These are phyloP conservation scores for Enteromius treurensis DNA, from an alignment of 2,797 vertebrate genomes.

Conservation along the genomic window DNA sequence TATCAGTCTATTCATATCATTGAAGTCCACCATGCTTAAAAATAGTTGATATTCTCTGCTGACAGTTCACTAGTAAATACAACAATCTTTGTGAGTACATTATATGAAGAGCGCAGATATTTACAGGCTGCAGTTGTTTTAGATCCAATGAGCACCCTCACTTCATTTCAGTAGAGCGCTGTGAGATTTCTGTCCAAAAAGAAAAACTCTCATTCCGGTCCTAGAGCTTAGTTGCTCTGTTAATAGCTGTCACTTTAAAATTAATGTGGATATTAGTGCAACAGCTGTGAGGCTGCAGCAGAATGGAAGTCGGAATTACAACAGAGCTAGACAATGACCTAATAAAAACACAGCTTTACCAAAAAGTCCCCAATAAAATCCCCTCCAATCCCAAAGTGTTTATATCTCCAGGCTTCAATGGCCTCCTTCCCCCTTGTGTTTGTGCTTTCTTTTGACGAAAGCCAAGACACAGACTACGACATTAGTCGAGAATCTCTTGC, in stretches of 20 bases:
- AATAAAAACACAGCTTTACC: slow-evolving; percentile 54
- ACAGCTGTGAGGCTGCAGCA: slow-evolving; percentile 69
- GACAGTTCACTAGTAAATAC: background rate
- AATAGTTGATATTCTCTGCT: background rate
- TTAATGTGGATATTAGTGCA: slow-evolving; percentile 76
- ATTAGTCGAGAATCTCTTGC: slow-evolving; percentile 72
- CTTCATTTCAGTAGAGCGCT: slow-evolving; percentile 22
- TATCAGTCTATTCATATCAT: background rate
- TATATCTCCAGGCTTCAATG: slow-evolving; percentile 14
- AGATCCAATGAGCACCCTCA: background rate
- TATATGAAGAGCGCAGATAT: background rate
- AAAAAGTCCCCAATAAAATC: slow-evolving; percentile 33
- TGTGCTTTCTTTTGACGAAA: slow-evolving; percentile 66
- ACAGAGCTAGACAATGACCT: slow-evolving; percentile 63
- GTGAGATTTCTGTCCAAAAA: slow-evolving; percentile 41
- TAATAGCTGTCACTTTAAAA: slow-evolving; percentile 74
- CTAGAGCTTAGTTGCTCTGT: slow-evolving; percentile 61
- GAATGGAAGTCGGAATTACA: slow-evolving; percentile 69
- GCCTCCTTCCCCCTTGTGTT: slow-evolving; percentile 42
- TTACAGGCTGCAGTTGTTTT: slow-evolving; percentile 1
- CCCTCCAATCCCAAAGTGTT: slow-evolving; percentile 30
- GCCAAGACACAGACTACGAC: slow-evolving; percentile 71
- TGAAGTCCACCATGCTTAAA: background rate
- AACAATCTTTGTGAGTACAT: background rate
- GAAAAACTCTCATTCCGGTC: slow-evolving; percentile 59